Evolutionary conservation across 2,113 vertebrate species (phyloP).

Genomic region (Hypomesus transpacificus): DNA sequence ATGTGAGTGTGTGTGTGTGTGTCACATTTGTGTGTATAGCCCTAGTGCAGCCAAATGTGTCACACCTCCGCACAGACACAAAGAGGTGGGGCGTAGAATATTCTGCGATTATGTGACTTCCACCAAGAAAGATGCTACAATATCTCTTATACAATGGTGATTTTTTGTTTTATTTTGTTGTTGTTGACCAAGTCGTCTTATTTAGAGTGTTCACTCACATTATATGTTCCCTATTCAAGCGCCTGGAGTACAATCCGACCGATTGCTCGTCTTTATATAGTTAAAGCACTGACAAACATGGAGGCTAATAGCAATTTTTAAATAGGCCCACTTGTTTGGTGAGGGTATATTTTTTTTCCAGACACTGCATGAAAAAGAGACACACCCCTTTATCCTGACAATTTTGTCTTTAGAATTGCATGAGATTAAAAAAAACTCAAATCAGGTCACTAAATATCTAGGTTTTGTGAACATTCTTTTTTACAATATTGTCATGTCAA

Average conservation of each 20-base stretch:
- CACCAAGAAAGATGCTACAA: background rate
- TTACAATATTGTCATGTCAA: background rate
- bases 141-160: background rate
- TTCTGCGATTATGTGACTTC: constrained; percentile 16
- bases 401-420: constrained; percentile 15
- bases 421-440: background rate
- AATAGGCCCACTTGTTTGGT: background rate
- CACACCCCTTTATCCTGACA: constrained; percentile 65
- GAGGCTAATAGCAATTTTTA: background rate
- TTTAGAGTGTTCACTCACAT: background rate
- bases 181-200: background rate
- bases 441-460: background rate
- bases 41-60: constrained; percentile 39
- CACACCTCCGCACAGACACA: constrained; percentile 60
- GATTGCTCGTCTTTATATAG: background rate
- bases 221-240: too few relatives aligned
- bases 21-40: background rate
- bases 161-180: background rate
- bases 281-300: background rate
- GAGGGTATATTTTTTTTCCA: constrained; percentile 42
- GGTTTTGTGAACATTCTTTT: background rate
- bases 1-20: background rate
- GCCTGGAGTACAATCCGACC: too few relatives aligned
- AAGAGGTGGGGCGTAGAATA: constrained; percentile 54
- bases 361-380: constrained; percentile 34